phyloP scores from a whole-genome alignment of 2,797 vertebrate genomes.

The Rhynchonycteris naso region DNA sequence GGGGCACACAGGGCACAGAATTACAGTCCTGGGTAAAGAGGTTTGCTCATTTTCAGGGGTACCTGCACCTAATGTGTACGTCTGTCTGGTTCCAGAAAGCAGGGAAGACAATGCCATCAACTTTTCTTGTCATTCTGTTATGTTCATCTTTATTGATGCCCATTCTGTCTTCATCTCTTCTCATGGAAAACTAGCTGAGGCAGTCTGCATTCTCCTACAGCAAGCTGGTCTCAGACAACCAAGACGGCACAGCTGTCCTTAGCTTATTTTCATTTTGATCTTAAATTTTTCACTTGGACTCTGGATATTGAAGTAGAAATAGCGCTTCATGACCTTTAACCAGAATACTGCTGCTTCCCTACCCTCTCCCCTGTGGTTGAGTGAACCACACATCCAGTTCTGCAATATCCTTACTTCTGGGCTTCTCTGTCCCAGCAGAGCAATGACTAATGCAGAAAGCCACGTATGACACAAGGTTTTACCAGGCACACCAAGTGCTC shows the following conservation, averaged over 20 bases:
- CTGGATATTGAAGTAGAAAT: slow-evolving; percentile 30
- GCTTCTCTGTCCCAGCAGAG: slow-evolving; percentile 63
- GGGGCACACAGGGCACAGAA: neutral
- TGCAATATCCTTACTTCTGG: slow-evolving; percentile 62
- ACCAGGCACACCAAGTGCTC: neutral
- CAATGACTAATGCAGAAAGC: slow-evolving; percentile 60
- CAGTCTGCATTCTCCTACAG: neutral
- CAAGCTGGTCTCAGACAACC: neutral
- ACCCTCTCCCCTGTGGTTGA: slow-evolving; percentile 67
- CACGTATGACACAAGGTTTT: neutral
- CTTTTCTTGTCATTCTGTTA: neutral
- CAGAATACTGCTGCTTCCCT: slow-evolving; percentile 12
- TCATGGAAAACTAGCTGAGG: no score
- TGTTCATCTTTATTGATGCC: no score
- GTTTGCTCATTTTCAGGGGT: neutral
- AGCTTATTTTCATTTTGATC: neutral
- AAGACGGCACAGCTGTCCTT: neutral
- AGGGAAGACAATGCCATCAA: neutral
- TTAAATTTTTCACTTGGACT: neutral
- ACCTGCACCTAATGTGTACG: neutral
- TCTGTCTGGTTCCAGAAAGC: neutral
- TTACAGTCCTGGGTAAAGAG: neutral
- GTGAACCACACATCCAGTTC: neutral
- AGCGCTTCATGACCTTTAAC: slow-evolving; percentile 35
- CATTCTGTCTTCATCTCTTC: neutral